Base-by-base conservation (phyloP, 2,797 vertebrate species). In the Sphaeramia orbicularis region DNA sequence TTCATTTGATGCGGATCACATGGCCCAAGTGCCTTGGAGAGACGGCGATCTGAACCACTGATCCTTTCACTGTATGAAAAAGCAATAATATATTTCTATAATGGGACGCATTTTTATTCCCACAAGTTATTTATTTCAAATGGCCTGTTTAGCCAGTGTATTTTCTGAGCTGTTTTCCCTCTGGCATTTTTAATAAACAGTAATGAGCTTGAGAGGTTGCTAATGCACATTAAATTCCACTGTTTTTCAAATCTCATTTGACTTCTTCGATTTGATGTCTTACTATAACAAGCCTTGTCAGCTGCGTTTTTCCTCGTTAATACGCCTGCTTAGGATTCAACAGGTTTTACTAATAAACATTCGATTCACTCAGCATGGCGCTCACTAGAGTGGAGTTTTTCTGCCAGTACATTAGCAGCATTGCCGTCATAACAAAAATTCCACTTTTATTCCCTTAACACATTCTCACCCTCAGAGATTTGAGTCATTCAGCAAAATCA, bases 11-110 rank as follows among this genome's bases (percentile, higher is more conserved):
- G 76, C 55, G 57, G 38, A 48, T 74, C 45, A 12, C 37, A 75
- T 9, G 12, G 64, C 41, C 7, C 8, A 55, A 65, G 80, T 86
- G 85, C 82, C 80, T 85, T 60, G 16, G 1, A 64, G 37, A 55
- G 70, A 2, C 30, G 1, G 24, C 8, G 37, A 32, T 41, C 35
- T 14, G 10, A 70, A 55, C 7, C 1, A 30, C 67, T 44, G 44
- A 77, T 55, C 55, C 41, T 51, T 73, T 32, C 54, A 72, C 49
- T 38, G 15, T 71, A 69, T 82, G 32, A 16, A 6, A 6, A 78
- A 82, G 82, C 80, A 83, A 86, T 76, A 86, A 75, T 12, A 35
- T 69, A 64, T 65, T 63, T 66, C 13, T 68, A 13, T 51, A 51
- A 65, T 57, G 18, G 40, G 21, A 38, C 8, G 61, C 56, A 62